Conservation (phyloP, 2,888 invertebrate genomes). For the Noctua janthe region DNA sequence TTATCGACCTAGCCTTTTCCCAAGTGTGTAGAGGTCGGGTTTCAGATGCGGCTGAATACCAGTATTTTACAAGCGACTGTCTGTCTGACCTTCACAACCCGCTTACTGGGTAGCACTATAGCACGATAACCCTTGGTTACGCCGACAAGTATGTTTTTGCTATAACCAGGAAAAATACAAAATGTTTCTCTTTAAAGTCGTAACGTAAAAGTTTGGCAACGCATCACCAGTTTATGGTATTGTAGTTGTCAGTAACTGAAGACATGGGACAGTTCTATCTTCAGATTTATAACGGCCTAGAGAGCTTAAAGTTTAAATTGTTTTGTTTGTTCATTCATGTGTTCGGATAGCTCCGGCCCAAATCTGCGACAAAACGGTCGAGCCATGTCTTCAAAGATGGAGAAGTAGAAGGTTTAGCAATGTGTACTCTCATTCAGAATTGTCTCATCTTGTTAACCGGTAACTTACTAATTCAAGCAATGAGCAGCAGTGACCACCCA, state of each 20-base stretch:
- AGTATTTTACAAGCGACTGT: background rate
- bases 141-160: no score
- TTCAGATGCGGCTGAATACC: background rate
- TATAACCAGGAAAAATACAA: no score
- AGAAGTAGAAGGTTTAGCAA: background rate
- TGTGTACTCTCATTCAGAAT: background rate
- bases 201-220: background rate
- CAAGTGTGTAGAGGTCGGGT: no score
- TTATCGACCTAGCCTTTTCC: no score
- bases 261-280: background rate
- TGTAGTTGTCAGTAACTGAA: background rate
- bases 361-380: background rate
- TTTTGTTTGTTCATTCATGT: background rate
- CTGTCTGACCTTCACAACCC: background rate
- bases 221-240: background rate
- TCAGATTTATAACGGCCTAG: background rate
- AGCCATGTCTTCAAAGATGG: background rate
- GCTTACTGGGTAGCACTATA: no score
- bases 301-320: background rate
- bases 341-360: background rate
- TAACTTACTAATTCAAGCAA: constrained; percentile 86
- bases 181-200: background rate
- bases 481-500: constrained; percentile 88
- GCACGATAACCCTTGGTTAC: no score
- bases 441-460: background rate